Percentiles rank a stretch among this genome's conserved stretches.
These are phyloP conservation scores for Amniataba percoides DNA, from an alignment of 2,797 vertebrate species.

Conservation along the genomic window DNA sequence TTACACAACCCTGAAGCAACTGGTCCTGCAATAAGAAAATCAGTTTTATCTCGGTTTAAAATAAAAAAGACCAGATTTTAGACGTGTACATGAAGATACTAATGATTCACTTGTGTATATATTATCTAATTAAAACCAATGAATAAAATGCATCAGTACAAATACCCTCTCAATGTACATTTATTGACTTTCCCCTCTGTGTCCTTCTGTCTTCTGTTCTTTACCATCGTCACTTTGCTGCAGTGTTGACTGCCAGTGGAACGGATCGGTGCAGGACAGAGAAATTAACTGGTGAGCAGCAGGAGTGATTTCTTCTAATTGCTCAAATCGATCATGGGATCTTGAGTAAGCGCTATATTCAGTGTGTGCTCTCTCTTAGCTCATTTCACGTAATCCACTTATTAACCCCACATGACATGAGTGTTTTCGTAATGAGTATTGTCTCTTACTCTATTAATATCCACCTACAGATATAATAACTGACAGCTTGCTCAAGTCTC, in stretches of 20 bases:
- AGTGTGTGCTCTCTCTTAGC: not conserved
- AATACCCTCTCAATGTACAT: not conserved
- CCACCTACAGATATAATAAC: not conserved
- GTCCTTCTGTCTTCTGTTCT: slow-evolving; percentile 17
- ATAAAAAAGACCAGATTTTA: not conserved
- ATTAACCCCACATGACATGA: slow-evolving; percentile 6
- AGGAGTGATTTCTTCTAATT: slow-evolving; percentile 15
- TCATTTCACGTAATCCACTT: not conserved
- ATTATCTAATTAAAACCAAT: not conserved
- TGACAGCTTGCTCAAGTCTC: not conserved
- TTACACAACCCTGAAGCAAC: not conserved
- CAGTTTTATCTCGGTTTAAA: not conserved
- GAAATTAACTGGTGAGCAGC: slow-evolving; percentile 91
- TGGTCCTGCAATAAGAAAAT: not conserved
- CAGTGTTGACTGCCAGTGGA: slow-evolving; percentile 90
- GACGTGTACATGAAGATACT: too few relatives aligned
- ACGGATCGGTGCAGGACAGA: slow-evolving; percentile 86
- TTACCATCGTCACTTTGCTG: not conserved
- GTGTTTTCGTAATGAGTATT: slow-evolving; percentile 25
- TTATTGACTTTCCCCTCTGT: not conserved
- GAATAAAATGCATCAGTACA: not conserved
- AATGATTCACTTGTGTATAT: not conserved
- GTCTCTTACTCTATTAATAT: not conserved
- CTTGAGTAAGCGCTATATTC: not conserved
- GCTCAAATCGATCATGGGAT: not conserved